Evolutionary conservation across 2,888 invertebrate genomes (phyloP), one percentile per base, ranked within the genome.

Genomic region (Entomobrya proxima): DNA sequence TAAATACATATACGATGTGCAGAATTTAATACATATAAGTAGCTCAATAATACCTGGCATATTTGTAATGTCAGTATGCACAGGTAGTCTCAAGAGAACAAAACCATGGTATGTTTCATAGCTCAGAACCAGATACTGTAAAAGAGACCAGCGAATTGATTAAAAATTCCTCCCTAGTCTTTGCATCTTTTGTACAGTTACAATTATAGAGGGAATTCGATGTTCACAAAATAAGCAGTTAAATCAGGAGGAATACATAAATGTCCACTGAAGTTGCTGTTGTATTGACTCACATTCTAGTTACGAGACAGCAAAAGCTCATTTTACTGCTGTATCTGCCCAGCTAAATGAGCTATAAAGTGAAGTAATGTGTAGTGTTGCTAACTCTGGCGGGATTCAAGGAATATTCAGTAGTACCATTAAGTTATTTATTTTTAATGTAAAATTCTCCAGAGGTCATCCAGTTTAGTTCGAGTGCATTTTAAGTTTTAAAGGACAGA

Each of bases 381-480:
- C 58, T 61, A 32, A 30, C n/a, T 2, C 44, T 9, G 44, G 2
- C 11, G 61, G 61, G 35, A 18, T 24, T 18, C 35, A 55, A 5
- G 15, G 32, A 13, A 1, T 18, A 35, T 35, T n/a, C n/a, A n/a
- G 61, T 61, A 61, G 37, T 6, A 67, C 27, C 40, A 72, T 74
- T 81, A 61, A 5, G 75, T 50, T 83, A 83, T 69, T 55, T 77
- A 77, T 83, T 82, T 75, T 77, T 37, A 77, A 83, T 55, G 77
- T 77, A 52, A 83, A 69, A 76, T 77, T 83, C 83, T 77, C 69
- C 67, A 5, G 83, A 83, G 83, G 83, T 83, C 83, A 83, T 69
- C 69, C 67, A 21, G 32, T 69, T 32, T 76, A 83, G 83, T 77
- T 64, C 75, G 75, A 82, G 83, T 77, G 69, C 69, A 83, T 83